Evolutionary conservation across 53 echinoderm and acorn worm species (phyloP).

Genomic region (Arbacia lixula): DNA sequence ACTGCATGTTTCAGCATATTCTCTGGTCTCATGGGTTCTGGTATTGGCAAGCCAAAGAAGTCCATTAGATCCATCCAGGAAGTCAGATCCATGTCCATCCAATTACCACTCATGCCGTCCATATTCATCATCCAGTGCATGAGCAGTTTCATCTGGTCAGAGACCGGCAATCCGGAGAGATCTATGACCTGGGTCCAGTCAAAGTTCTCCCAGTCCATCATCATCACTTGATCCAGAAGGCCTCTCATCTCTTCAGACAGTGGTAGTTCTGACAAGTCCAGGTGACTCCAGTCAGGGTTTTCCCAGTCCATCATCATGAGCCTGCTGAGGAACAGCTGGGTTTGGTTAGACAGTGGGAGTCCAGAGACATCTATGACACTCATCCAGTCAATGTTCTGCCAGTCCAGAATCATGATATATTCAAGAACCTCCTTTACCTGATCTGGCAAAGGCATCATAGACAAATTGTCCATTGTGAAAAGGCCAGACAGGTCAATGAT

Average conservation of each 20-base stretch:
- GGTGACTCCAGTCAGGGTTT: slow-evolving; percentile 4
- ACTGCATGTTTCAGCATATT: background rate
- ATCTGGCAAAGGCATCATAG: slow-evolving; percentile 21
- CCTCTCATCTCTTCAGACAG: background rate
- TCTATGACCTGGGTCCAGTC: slow-evolving; percentile 23
- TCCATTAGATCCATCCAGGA: no score
- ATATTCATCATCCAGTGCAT: background rate
- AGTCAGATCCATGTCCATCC: background rate
- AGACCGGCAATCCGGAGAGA: slow-evolving; percentile 19
- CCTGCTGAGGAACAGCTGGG: background rate
- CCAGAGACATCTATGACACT: slow-evolving; percentile 23
- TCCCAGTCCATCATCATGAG: slow-evolving; percentile 29
- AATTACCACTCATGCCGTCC: background rate
- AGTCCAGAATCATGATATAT: slow-evolving; percentile 18
- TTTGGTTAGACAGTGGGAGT: slow-evolving; percentile 12
- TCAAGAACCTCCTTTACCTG: slow-evolving; percentile 3
- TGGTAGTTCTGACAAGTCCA: background rate
- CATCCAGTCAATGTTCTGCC: slow-evolving; percentile 15
- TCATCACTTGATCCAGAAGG: slow-evolving; percentile 1
- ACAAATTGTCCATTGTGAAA: background rate
- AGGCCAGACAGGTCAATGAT: slow-evolving; percentile 18
- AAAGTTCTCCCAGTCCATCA: slow-evolving; percentile 33
- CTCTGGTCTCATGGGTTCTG: background rate
- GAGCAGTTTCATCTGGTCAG: background rate
- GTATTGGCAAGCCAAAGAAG: background rate